Conservation (phyloP, 2,888 invertebrate genomes). For the Habrosyne pyritoides region DNA sequence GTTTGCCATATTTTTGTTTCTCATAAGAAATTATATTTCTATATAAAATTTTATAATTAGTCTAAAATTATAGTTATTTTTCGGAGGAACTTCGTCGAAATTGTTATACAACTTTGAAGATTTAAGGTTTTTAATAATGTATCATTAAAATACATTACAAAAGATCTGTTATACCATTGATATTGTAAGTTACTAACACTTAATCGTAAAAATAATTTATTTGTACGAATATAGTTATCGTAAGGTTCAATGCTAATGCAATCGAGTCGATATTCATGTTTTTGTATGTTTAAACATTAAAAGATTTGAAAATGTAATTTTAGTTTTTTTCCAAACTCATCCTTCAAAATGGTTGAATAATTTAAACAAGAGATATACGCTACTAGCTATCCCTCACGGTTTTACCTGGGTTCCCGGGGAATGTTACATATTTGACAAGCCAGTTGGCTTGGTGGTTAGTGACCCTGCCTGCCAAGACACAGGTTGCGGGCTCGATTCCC, state of each 20-base stretch:
- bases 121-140: slow-evolving; percentile 23
- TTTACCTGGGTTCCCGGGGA: no score
- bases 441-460: no score
- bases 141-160: slow-evolving; percentile 30
- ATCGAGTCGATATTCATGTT: slow-evolving; percentile 48
- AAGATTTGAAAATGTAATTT: slow-evolving; percentile 20
- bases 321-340: slow-evolving; percentile 13
- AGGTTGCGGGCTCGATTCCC: no score
- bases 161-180: slow-evolving; percentile 71
- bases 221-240: slow-evolving; percentile 45
- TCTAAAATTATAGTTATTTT: neutral
- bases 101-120: slow-evolving; percentile 19
- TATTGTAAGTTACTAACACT: slow-evolving; percentile 60
- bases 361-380: neutral
- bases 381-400: no score
- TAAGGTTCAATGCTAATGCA: slow-evolving; percentile 31
- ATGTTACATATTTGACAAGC: no score
- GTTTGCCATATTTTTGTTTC: neutral
- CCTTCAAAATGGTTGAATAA: neutral
- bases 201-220: slow-evolving; percentile 59
- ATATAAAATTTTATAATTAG: neutral
- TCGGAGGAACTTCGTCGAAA: neutral
- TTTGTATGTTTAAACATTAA: slow-evolving; percentile 39
- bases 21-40: neutral
- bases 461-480: no score